A percentile compares a stretch with the other conserved stretches of the same genome.
phyloP scores from a whole-genome alignment of 2,113 vertebrate genomes.

The Prochilodus magdalenae region DNA sequence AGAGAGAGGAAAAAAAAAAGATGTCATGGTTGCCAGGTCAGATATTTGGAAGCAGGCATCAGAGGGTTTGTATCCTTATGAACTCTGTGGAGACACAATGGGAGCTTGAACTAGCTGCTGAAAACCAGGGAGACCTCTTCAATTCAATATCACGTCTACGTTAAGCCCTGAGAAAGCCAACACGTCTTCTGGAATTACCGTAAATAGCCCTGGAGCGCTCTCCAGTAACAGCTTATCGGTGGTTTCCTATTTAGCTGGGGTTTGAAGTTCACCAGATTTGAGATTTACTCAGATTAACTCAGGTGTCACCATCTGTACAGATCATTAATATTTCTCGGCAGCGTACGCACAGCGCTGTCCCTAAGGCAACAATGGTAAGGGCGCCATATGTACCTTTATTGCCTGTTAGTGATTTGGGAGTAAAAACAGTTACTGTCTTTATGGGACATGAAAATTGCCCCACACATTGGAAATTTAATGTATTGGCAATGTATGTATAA shows the following conservation, averaged over 20 bases:
- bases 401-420: conserved; percentile 11
- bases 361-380: conserved; percentile 26
- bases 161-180: not conserved
- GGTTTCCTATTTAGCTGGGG: not conserved
- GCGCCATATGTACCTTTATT: conserved; percentile 23
- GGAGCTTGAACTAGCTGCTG: not conserved
- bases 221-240: not conserved
- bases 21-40: conserved; percentile 25
- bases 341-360: not conserved
- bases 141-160: not conserved
- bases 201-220: not conserved
- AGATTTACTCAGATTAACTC: conserved; percentile 35
- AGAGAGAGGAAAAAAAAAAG: not conserved
- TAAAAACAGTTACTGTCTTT: not conserved
- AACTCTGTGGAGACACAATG: not conserved
- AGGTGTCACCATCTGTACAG: conserved; percentile 26
- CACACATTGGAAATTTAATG: conserved; percentile 2
- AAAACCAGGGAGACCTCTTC: not conserved
- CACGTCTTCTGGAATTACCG: not conserved
- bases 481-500: conserved; percentile 10
- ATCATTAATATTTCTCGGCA: conserved; percentile 48
- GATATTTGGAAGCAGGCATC: conserved; percentile 6
- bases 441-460: not conserved
- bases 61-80: conserved; percentile 1
- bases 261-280: conserved; percentile 18